phyloP scores from a whole-genome alignment of 2,113 vertebrate genomes.

The Silurus glanis region DNA sequence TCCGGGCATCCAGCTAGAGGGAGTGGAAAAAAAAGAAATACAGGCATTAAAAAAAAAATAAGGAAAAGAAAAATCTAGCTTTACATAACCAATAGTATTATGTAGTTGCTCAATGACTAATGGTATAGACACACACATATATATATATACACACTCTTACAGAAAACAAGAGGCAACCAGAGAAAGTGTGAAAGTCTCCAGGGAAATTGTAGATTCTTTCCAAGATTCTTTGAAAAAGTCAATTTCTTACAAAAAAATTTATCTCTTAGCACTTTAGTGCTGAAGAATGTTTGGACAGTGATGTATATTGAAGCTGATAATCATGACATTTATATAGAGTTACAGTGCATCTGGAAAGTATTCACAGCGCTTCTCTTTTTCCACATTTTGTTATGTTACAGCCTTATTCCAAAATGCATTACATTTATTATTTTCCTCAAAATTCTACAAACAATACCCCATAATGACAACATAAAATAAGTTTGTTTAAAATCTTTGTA shows the following conservation, averaged over 20 bases:
- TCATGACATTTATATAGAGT: not conserved
- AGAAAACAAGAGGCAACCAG: not conserved
- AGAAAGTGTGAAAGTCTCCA: not conserved
- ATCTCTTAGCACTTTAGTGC: not conserved
- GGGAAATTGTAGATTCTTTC: not conserved
- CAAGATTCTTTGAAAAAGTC: not conserved
- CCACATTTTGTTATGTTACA: no score
- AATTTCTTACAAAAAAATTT: not conserved
- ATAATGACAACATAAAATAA: no score
- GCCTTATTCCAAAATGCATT: no score
- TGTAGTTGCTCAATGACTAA: not conserved
- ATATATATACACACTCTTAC: not conserved
- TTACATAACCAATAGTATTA: not conserved
- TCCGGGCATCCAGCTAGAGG: constrained; percentile 80
- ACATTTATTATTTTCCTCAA: no score
- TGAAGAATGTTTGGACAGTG: not conserved
- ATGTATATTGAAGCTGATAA: not conserved
- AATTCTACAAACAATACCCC: no score
- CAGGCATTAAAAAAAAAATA: not conserved
- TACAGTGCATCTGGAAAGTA: no score
- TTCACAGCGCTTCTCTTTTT: no score
- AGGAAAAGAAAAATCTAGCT: not conserved
- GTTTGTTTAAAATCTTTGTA: no score
- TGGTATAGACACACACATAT: not conserved
- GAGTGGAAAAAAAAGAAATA: not conserved